Evolutionary conservation across 2,113 vertebrate genomes (phyloP).

Genomic region (Nothobranchius kuhntae): DNA sequence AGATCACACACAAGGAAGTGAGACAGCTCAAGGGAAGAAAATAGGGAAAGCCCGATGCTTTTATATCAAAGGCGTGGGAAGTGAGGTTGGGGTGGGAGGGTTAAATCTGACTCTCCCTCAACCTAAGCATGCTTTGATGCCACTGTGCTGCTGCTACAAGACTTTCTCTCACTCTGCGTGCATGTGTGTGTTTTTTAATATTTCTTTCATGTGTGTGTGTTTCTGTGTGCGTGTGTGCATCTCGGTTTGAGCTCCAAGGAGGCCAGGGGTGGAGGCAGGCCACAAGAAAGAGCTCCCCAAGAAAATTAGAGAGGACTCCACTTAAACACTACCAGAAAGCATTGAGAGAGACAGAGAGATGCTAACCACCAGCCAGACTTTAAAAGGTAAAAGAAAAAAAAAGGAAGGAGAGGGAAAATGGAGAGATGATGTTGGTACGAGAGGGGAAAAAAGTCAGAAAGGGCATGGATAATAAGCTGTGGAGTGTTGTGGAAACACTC

Average conservation of each 20-base stretch:
- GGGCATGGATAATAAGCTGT: constrained; percentile 51
- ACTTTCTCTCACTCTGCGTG: constrained; percentile 52
- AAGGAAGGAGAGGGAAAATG: constrained; percentile 1
- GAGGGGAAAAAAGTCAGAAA: constrained; percentile 30
- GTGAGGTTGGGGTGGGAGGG: constrained; percentile 19
- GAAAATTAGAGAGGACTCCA: constrained; percentile 83
- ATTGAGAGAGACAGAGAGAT: constrained; percentile 65
- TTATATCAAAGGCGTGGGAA: constrained; percentile 60
- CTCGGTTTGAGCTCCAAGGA: constrained; percentile 64
- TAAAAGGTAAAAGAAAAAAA: constrained; percentile 62
- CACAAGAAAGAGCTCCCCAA: constrained; percentile 80
- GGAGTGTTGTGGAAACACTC: constrained; percentile 55
- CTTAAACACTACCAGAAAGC: constrained; percentile 78
- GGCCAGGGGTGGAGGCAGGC: constrained; percentile 74
- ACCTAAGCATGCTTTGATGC: constrained; percentile 75
- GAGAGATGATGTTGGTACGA: constrained; percentile 54
- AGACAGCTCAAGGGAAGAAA: constrained; percentile 65
- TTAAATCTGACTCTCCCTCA: constrained; percentile 70
- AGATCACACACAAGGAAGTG: constrained; percentile 51
- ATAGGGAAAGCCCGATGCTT: constrained; percentile 69
- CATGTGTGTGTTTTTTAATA: background rate
- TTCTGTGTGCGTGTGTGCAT: constrained; percentile 25
- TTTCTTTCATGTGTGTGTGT: background rate
- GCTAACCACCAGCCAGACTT: constrained; percentile 70
- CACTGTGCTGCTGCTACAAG: constrained; percentile 59